Conservation (phyloP, 2,113 vertebrate genomes). For the Cricetomys ansorgei region DNA sequence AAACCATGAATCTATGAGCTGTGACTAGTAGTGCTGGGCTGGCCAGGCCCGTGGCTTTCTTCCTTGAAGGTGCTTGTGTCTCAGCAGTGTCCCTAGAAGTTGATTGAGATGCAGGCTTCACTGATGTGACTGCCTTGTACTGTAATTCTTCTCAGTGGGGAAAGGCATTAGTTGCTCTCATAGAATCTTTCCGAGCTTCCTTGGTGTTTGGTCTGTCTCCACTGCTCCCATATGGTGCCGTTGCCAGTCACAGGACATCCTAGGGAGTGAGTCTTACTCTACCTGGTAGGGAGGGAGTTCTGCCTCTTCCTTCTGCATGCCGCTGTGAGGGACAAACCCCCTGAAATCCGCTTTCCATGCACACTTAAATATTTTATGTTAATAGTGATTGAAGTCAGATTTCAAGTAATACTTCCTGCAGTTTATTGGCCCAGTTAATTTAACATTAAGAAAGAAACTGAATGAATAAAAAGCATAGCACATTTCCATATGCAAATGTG, state of each 20-base stretch:
- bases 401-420: slow-evolving; percentile 78
- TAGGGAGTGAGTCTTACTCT: neutral
- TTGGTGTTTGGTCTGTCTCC: neutral
- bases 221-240: neutral
- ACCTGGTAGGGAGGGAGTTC: neutral
- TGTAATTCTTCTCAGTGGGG: neutral
- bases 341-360: slow-evolving; percentile 57
- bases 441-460: slow-evolving; percentile 77
- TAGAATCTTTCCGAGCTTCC: neutral
- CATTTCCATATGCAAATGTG: slow-evolving; percentile 79
- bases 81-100: neutral
- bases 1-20: neutral
- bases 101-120: neutral
- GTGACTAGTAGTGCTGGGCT: neutral
- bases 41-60: neutral
- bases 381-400: slow-evolving; percentile 80
- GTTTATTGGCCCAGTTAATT: slow-evolving; percentile 83
- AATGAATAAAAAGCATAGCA: slow-evolving; percentile 70
- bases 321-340: neutral
- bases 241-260: neutral
- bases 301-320: neutral
- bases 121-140: neutral
- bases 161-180: neutral
- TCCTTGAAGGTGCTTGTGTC: neutral
- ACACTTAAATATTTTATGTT: slow-evolving; percentile 81